Evolutionary conservation across 2,797 vertebrate species (phyloP).

Genomic region (Takifugu rubripes): DNA sequence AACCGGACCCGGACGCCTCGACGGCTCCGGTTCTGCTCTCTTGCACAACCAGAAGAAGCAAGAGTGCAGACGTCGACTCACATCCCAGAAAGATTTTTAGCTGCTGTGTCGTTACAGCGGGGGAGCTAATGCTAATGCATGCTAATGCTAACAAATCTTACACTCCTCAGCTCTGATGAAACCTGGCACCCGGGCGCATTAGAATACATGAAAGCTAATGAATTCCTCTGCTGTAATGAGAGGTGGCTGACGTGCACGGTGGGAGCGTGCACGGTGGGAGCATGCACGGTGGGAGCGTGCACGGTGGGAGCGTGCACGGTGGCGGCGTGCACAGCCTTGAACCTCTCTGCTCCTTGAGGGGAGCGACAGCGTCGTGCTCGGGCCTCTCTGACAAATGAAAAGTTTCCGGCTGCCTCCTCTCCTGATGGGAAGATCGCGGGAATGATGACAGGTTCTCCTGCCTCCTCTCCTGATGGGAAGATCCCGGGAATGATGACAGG

Average conservation of each 20-base stretch:
- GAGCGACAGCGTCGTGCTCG: conserved; percentile 33
- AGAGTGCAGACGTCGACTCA: not conserved
- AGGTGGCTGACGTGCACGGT: conserved; percentile 4
- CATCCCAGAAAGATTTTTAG: conserved; percentile 5
- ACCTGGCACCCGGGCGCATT: conserved; percentile 32
- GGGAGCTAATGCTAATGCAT: not conserved
- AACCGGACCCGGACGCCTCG: no score
- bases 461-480: no score
- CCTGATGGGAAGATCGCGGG: no score
- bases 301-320: conserved; percentile 7
- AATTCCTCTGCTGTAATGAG: conserved; percentile 14
- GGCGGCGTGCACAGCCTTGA: conserved; percentile 18
- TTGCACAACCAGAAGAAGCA: no score
- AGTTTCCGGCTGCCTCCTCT: conserved; percentile 19
- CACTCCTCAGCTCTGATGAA: conserved; percentile 27
- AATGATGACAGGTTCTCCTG: no score
- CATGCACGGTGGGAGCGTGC: conserved; percentile 16
- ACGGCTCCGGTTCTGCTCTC: no score
- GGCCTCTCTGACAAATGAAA: conserved; percentile 59
- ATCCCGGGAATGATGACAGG: no score
- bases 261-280: conserved; percentile 4
- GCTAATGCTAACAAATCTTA: conserved; percentile 22
- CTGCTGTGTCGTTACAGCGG: conserved; percentile 13
- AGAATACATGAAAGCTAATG: conserved; percentile 53
- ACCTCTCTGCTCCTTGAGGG: conserved; percentile 19